Conservation (phyloP, 1,140 invertebrate genomes). For the Drosophila hydei region DNA sequence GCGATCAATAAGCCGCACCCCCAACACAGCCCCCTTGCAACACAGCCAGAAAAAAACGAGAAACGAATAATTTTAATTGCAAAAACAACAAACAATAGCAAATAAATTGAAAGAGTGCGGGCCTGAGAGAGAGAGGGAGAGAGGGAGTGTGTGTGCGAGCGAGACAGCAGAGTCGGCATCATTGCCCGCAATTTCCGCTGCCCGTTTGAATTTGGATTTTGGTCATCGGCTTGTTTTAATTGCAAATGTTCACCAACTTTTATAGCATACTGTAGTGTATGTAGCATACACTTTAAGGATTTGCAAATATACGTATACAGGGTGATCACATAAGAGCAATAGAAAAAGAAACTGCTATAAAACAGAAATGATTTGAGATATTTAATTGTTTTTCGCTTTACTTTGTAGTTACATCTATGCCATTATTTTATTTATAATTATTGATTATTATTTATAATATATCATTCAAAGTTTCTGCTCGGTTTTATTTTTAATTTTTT, state of each 20-base stretch:
- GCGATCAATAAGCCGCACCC: constrained; percentile 46
- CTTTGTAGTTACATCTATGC: no score
- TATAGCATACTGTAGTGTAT: constrained; percentile 89
- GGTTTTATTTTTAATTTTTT: no score
- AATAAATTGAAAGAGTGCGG: constrained; percentile 55
- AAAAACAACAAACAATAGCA: constrained; percentile 61
- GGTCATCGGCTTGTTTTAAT: constrained; percentile 86
- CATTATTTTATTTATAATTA: no score
- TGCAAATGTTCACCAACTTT: constrained; percentile 85
- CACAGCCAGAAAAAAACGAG: constrained; percentile 34
- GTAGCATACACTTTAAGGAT: no score
- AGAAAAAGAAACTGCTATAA: no score
- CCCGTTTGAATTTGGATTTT: constrained; percentile 45
- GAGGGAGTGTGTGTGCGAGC: constrained; percentile 87
- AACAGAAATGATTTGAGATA: no score
- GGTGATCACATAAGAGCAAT: no score
- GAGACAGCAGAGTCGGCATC: constrained; percentile 87
- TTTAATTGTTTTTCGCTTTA: no score
- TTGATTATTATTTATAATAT: no score
- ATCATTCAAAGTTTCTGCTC: no score
- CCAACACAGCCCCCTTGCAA: not conserved
- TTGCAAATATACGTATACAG: no score
- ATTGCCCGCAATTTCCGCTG: constrained; percentile 93
- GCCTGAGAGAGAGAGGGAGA: constrained; percentile 85
- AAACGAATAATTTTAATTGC: constrained; percentile 74